phyloP scores from a whole-genome alignment of 1,140 invertebrate genomes.

The Neodiprion fabricii region DNA sequence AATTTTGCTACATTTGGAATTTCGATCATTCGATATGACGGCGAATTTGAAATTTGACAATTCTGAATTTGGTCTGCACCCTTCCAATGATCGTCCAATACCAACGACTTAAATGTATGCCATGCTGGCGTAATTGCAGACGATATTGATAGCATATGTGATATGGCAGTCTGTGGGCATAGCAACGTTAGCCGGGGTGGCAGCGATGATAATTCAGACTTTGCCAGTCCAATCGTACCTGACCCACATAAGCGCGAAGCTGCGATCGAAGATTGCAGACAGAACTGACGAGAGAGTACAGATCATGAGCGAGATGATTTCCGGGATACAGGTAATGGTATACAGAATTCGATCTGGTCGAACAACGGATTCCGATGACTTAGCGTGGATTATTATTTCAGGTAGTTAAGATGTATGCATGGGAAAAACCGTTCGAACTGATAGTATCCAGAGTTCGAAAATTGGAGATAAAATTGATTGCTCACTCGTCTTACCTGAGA shows the following conservation, averaged over 20 bases:
- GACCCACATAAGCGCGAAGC: slow-evolving; percentile 60
- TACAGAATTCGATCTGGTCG: too few relatives aligned
- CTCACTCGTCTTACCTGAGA: slow-evolving; percentile 73
- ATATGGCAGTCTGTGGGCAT: slow-evolving; percentile 74
- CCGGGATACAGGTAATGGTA: slow-evolving; percentile 68
- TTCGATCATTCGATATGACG: too few relatives aligned
- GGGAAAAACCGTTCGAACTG: slow-evolving; percentile 74
- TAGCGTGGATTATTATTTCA: slow-evolving; percentile 35
- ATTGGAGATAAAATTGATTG: slow-evolving; percentile 73
- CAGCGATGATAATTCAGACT: slow-evolving; percentile 65
- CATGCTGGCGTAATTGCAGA: slow-evolving; percentile 39
- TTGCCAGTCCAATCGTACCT: slow-evolving; percentile 73
- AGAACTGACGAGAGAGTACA: slow-evolving; percentile 76
- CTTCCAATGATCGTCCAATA: too few relatives aligned
- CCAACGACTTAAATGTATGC: too few relatives aligned
- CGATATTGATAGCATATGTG: slow-evolving; percentile 63
- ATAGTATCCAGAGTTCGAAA: slow-evolving; percentile 63
- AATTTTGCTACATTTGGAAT: too few relatives aligned
- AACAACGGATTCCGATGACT: too few relatives aligned
- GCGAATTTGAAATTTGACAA: too few relatives aligned
- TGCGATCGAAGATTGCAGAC: slow-evolving; percentile 65
- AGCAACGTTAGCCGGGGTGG: slow-evolving; percentile 75
- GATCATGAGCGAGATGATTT: slow-evolving; percentile 81
- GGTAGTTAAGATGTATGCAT: slow-evolving; percentile 83
- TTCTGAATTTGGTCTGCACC: too few relatives aligned